Base-by-base conservation (phyloP, 2,113 vertebrate genomes). In the Carlito syrichta region DNA sequence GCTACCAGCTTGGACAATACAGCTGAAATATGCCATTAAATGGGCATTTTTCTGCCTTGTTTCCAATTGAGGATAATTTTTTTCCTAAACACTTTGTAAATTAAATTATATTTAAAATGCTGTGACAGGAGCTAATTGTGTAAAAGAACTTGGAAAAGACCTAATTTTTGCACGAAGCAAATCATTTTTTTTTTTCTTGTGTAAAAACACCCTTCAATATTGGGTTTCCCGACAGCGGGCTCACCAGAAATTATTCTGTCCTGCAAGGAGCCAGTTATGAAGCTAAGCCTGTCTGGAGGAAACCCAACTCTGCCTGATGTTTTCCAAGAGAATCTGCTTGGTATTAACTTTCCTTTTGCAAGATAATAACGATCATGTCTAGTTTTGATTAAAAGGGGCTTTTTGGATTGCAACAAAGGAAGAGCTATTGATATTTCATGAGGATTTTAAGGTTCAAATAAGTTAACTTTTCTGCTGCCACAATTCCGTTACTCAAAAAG, bases 341-440 rank as follows among this genome's bases (percentile, higher is more conserved):
- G 54, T 96, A 95, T 95, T 93, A 76, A 60, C 86, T 97, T 95
- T 96, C 85, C 76, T 96, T 98, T 97, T 76, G 85, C 93, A 94
- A 97, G 96, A 96, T 91, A 69, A 58, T 95, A 94, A 91, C 50
- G 22, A 43, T 85, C 88, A 32, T 66, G 68, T 96, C 92, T 97
- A 95, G 92, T 96, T 97, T 98, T 95, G 73, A 98, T 98, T 98
- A 98, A 98, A 98, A 97, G 77, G 83, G 50, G 54, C 93, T 91
- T 95, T 94, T 95, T 94, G 83, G 30, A 58, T 97, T 97, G 89
- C 88, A 96, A 86, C 96, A 96, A 96, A 97, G 76, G 25, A 87
- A 79, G 81, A 94, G 69, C 97, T 77, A 77, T 98, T 98, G 95
- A 96, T 98, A 82, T 92, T 98, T 97, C 86, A 97, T 38, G 32